Evolutionary conservation across 1,140 invertebrate species (phyloP).

Genomic region (Oncopodura yosiiana): DNA sequence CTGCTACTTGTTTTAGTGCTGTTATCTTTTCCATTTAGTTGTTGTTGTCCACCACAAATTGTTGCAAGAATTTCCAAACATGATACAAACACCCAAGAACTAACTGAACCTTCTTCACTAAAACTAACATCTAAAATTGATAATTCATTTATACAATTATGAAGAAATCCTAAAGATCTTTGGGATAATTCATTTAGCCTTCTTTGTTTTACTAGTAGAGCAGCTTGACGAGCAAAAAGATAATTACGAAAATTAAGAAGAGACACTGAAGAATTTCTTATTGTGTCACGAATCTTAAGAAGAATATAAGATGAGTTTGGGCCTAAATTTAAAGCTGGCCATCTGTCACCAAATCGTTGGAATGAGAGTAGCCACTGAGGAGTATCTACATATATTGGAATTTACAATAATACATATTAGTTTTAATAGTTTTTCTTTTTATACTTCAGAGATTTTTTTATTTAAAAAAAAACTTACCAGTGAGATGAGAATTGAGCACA

Average conservation of each 20-base stretch:
- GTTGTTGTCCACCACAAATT: constrained; percentile 39
- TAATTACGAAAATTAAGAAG: constrained; percentile 88
- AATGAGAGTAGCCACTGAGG: constrained; percentile 35
- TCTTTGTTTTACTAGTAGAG: constrained; percentile 53
- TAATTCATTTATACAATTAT: constrained; percentile 73
- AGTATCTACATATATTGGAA: constrained; percentile 28
- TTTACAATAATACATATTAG: background rate
- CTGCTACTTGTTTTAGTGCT: background rate
- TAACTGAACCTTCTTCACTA: constrained; percentile 67
- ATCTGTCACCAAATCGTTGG: constrained; percentile 29
- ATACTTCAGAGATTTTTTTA: background rate
- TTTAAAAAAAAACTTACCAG: constrained; percentile 47
- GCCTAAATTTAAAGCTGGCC: constrained; percentile 30
- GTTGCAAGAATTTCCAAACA: constrained; percentile 77
- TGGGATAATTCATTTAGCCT: constrained; percentile 57
- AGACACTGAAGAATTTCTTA: constrained; percentile 58
- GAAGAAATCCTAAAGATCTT: constrained; percentile 71
- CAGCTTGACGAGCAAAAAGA: constrained; percentile 81
- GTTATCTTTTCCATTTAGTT: constrained; percentile 1
- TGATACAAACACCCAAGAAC: constrained; percentile 88
- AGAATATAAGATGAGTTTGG: constrained; percentile 4
- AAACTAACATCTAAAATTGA: constrained; percentile 59
- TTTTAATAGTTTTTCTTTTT: background rate
- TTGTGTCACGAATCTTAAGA: constrained; percentile 47
- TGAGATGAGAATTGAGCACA: constrained; percentile 79